Evolutionary conservation across 1,140 invertebrate species (phyloP).

Genomic region (Brachionus calyciflorus): DNA sequence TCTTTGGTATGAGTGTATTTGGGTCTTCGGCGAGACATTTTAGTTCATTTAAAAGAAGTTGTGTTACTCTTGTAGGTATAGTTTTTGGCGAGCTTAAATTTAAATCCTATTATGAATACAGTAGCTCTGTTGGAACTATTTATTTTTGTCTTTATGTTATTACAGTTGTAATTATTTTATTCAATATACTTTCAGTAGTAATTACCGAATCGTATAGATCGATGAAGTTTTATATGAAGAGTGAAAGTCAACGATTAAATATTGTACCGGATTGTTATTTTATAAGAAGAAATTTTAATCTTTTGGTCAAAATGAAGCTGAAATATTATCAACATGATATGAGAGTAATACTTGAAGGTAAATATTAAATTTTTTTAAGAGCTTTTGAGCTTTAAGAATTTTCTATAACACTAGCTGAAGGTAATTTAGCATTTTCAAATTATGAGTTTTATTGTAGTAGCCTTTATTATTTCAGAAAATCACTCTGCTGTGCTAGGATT

Average conservation of each 20-base stretch:
- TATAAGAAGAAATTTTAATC: constrained; percentile 38
- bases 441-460: no score
- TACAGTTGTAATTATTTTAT: constrained; percentile 18
- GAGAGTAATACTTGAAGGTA: background rate
- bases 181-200: constrained; percentile 2
- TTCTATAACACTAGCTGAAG: no score
- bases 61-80: constrained; percentile 25
- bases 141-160: constrained; percentile 40
- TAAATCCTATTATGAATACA: background rate
- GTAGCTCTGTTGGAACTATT: background rate
- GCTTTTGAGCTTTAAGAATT: no score
- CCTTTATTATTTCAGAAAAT: no score
- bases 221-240: constrained; percentile 42
- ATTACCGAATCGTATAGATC: constrained; percentile 37
- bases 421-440: no score
- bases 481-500: no score
- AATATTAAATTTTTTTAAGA: no score
- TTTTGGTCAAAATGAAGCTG: constrained; percentile 7
- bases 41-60: background rate
- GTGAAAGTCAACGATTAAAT: constrained; percentile 11
- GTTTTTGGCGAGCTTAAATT: constrained; percentile 32
- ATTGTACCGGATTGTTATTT: constrained; percentile 29
- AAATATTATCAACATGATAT: constrained; percentile 20
- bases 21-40: background rate
- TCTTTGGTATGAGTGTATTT: constrained; percentile 34